phyloP scores from a whole-genome alignment of 2,888 invertebrate genomes.

The Abscondita cerata region DNA sequence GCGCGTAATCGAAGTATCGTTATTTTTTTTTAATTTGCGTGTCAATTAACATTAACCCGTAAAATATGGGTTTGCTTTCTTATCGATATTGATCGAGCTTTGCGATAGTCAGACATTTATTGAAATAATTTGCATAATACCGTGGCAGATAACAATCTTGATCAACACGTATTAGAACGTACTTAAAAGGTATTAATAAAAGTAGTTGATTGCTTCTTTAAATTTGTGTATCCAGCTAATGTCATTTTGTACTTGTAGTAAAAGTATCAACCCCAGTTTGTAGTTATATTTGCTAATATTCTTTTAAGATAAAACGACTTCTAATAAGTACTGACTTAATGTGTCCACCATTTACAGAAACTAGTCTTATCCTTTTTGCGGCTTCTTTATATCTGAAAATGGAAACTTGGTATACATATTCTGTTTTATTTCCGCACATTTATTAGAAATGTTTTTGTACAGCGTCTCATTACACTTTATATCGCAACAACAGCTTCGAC shows the following conservation, averaged over 20 bases:
- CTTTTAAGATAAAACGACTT: constrained; percentile 18
- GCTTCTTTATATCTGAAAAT: constrained; percentile 35
- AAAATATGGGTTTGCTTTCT: constrained; percentile 39
- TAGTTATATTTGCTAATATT: constrained; percentile 22
- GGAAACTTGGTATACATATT: constrained; percentile 32
- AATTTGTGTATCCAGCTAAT: background rate
- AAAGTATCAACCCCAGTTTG: too few relatives aligned
- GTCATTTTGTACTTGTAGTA: too few relatives aligned
- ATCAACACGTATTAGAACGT: constrained; percentile 21
- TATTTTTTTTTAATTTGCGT: constrained; percentile 41
- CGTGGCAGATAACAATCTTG: constrained; percentile 37
- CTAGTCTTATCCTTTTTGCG: constrained; percentile 33
- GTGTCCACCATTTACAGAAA: constrained; percentile 38
- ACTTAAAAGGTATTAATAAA: constrained; percentile 9
- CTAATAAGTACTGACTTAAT: constrained; percentile 27
- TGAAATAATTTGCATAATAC: constrained; percentile 43
- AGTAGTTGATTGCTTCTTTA: constrained; percentile 6
- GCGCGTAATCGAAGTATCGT: constrained; percentile 36
- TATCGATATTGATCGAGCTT: constrained; percentile 40
- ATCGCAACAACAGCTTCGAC: constrained; percentile 10
- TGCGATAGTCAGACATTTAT: constrained; percentile 39
- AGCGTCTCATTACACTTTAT: constrained; percentile 6
- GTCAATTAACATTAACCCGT: constrained; percentile 42
- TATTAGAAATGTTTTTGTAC: constrained; percentile 13
- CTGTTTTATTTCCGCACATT: constrained; percentile 22